Base-by-base conservation (phyloP, 2,113 vertebrate genomes). In the Dendropsophus ebraccatus region DNA sequence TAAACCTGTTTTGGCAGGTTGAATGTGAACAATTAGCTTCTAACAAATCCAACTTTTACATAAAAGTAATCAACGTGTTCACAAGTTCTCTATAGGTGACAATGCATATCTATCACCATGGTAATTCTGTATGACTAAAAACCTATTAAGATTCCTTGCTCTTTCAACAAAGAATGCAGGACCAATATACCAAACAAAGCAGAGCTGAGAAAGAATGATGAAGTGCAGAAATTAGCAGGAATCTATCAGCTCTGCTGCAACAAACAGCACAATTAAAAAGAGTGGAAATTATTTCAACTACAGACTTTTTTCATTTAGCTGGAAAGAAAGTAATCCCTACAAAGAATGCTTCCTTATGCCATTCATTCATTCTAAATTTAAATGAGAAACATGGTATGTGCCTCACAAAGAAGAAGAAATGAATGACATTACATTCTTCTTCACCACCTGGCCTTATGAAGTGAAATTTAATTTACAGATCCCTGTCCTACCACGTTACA, bases 261-360 rank as follows among this genome's bases (percentile, higher is more conserved):
- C 74, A 85, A 78, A 78, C 58, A 50, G 58, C 83, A 78, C 74
- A 67, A 85, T 85, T 85, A 85, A 77, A 77, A 85, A 52, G 60
- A 85, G 47, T 49, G 58, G 73, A 85, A 85, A 85, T 85, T 14
- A 84, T 84, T 74, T 84, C 52, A 74, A 37, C 70, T 75, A 45
- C 70, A 84, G 69, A 74, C 32, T 45, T 56, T 81, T n/a, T 83
- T 72, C 52, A 84, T 84, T 84, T 49, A 58, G 67, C 45, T 35
- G 7, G 81, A 73, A 35, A 14, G 23, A 84, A 83, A 74, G 82
- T 73, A 84, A 74, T 84, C 56, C 54, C 70, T 75, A 60, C 69
- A 84, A 84, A 84, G 82, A 84, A 74, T 25, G 25, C 67, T 73
- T 83, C 50, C 70, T 74, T 45, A 84, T 47, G 73, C 82, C 73